Evolutionary conservation across 2,797 vertebrate genomes (phyloP).

Genomic region (Threskiornis aethiopicus): DNA sequence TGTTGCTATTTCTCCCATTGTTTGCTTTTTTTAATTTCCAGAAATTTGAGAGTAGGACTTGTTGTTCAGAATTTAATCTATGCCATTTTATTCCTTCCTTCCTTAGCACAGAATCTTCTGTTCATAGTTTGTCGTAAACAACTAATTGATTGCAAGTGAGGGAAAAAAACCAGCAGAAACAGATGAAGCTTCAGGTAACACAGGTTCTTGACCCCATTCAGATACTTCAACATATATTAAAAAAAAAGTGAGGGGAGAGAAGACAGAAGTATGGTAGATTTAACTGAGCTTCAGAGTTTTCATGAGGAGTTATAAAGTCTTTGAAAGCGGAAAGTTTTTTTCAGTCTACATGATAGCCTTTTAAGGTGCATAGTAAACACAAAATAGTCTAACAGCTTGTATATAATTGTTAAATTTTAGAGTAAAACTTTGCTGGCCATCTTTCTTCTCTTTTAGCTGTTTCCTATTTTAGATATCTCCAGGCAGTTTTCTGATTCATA

Average conservation of each 20-base stretch:
- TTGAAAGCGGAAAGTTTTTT: background rate
- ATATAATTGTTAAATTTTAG: background rate
- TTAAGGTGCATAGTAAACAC: background rate
- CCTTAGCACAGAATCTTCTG: background rate
- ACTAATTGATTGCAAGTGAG: background rate
- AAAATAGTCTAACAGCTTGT: background rate
- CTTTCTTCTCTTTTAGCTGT: background rate
- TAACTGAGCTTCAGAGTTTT: background rate
- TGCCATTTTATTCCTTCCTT: background rate
- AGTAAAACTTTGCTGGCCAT: background rate
- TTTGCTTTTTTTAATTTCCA: background rate
- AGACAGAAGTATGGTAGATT: background rate
- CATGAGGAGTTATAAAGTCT: background rate
- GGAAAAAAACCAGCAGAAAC: background rate
- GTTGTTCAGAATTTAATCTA: background rate
- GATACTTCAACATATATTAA: background rate
- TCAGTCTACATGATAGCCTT: background rate
- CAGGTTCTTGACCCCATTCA: background rate
- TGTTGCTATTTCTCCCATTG: background rate
- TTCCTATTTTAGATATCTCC: background rate
- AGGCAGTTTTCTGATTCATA: background rate
- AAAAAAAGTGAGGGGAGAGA: background rate
- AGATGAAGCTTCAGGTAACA: background rate
- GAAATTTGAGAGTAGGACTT: background rate
- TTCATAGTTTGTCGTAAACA: background rate